These are phyloP conservation scores for Gibbula magus DNA, from an alignment of 2,888 invertebrate species.

Conservation along the genomic window DNA sequence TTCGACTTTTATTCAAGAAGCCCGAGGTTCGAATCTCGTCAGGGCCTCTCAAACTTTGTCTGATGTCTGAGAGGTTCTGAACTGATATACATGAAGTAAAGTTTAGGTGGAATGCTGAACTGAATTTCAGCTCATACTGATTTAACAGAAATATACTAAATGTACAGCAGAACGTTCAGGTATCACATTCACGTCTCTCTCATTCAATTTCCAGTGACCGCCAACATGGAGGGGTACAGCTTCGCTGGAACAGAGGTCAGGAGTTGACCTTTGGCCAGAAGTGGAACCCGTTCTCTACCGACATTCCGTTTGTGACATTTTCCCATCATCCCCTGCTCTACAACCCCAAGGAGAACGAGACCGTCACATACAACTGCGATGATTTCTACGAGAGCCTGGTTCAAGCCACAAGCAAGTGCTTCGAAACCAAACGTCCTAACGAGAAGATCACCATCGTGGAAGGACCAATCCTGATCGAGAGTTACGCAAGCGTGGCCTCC, in stretches of 20 bases:
- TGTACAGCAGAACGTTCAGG: no score
- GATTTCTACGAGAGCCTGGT: slow-evolving; percentile 74
- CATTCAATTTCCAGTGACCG: slow-evolving; percentile 82
- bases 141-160: no score
- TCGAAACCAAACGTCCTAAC: slow-evolving; percentile 57
- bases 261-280: slow-evolving; percentile 79
- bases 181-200: neutral
- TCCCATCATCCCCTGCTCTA: slow-evolving; percentile 84
- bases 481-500: slow-evolving; percentile 87
- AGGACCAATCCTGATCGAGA: slow-evolving; percentile 83
- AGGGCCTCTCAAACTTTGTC: no score
- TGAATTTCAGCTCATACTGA: no score
- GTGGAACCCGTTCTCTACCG: slow-evolving; percentile 90
- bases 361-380: slow-evolving; percentile 74
- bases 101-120: no score
- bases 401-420: slow-evolving; percentile 57
- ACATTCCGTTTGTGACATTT: slow-evolving; percentile 87
- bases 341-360: slow-evolving; percentile 72
- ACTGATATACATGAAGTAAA: no score
- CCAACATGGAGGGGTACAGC: slow-evolving; percentile 83
- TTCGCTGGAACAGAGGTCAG: slow-evolving; percentile 86
- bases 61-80: no score
- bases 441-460: slow-evolving; percentile 65
- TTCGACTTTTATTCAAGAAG: no score
- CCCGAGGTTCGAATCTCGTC: no score